A percentile compares a stretch with the other conserved stretches of the same genome.
phyloP scores from a whole-genome alignment of 2,888 invertebrate genomes.

The Hypomecis atomaria region DNA sequence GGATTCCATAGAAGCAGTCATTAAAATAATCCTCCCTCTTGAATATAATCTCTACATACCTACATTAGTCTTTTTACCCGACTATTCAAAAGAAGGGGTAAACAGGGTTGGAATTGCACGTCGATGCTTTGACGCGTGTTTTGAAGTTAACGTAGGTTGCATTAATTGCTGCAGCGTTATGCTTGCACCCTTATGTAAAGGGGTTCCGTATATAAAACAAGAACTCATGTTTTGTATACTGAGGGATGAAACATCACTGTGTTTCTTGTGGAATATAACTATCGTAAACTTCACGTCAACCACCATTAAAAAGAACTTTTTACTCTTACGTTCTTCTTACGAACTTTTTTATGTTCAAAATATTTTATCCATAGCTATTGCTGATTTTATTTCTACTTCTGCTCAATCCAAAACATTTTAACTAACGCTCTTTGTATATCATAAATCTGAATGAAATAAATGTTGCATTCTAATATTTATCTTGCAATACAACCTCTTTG shows the following conservation, averaged over 20 bases:
- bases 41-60: conserved; percentile 3
- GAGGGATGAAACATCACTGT: conserved; percentile 11
- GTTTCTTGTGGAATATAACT: neutral
- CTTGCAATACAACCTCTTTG: neutral
- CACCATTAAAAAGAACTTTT: too few species aligned
- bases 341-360: too few species aligned
- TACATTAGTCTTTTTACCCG: neutral
- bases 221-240: conserved; percentile 21
- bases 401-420: too few species aligned
- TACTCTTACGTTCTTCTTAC: too few species aligned
- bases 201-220: conserved; percentile 17
- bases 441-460: neutral
- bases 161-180: conserved; percentile 56
- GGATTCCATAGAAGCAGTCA: neutral
- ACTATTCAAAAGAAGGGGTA: conserved; percentile 2
- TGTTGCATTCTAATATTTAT: neutral
- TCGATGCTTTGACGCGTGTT: conserved; percentile 25
- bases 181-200: conserved; percentile 43
- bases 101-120: conserved; percentile 9
- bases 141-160: conserved; percentile 46
- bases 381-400: too few species aligned
- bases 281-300: neutral
- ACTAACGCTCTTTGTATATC: too few species aligned
- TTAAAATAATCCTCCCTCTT: conserved; percentile 11
- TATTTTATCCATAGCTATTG: too few species aligned